Percentiles rank a stretch among this genome's conserved stretches.
Evolutionary conservation across 2,113 vertebrate species (phyloP).

Genomic region (Cinclus cinclus): DNA sequence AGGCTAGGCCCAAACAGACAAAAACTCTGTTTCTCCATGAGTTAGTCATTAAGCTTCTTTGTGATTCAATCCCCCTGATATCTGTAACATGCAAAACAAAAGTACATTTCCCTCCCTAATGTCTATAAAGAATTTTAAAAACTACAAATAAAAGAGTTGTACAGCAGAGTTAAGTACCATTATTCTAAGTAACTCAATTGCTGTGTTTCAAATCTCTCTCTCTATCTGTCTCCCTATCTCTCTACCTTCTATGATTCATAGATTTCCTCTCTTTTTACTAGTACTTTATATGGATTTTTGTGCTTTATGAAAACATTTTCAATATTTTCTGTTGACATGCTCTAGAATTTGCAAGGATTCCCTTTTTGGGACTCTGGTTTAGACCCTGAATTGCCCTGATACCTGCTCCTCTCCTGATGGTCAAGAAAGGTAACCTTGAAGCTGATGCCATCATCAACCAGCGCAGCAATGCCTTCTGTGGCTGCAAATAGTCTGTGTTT

Average conservation of each 20-base stretch:
- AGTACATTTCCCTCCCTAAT: neutral
- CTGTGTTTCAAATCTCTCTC: neutral
- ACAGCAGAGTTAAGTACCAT: neutral
- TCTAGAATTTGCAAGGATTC: neutral
- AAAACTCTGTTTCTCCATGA: neutral
- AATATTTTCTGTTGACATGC: neutral
- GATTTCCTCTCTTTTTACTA: neutral
- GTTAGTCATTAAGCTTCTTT: neutral
- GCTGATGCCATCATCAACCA: fast-evolving
- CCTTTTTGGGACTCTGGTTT: neutral
- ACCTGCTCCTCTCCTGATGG: neutral
- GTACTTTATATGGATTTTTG: neutral
- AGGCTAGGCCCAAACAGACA: neutral
- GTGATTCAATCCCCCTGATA: neutral
- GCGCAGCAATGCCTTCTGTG: neutral
- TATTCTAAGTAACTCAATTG: neutral
- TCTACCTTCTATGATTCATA: neutral
- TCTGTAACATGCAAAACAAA: neutral
- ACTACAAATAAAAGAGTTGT: neutral
- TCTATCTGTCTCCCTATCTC: neutral
- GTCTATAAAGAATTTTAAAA: neutral
- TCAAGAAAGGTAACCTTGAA: neutral
- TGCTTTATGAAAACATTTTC: neutral
- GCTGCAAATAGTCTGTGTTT: neutral
- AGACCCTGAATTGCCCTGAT: neutral